Conservation (phyloP, 1,140 invertebrate genomes). For the Pseudomyrmex gracilis region DNA sequence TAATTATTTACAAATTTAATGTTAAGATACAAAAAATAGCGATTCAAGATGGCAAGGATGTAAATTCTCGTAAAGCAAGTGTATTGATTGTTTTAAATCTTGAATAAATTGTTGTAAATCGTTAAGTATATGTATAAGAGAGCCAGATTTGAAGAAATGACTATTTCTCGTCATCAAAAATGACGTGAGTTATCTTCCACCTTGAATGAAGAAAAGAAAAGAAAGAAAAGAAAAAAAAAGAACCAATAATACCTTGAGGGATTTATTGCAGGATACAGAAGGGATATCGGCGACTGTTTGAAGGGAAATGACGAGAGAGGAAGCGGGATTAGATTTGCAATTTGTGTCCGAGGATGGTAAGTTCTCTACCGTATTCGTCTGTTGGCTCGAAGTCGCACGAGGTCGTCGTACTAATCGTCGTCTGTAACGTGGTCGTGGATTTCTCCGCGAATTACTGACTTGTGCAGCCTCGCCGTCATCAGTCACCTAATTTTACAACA, state of each 20-base stretch:
- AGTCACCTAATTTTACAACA: conserved; percentile 62
- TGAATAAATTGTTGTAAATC: neutral
- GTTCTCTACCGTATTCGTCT: conserved; percentile 66
- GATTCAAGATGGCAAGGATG: neutral
- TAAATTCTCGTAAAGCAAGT: neutral
- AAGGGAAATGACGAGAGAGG: conserved; percentile 14
- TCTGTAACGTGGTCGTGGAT: conserved; percentile 71
- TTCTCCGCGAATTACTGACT: conserved; percentile 57
- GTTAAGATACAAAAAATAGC: conserved; percentile 13
- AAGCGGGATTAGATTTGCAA: conserved; percentile 49
- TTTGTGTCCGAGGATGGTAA: conserved; percentile 47
- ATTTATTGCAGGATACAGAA: conserved; percentile 62
- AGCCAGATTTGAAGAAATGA: neutral
- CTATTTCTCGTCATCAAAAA: neutral
- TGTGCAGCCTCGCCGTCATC: conserved; percentile 67
- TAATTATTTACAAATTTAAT: conserved; percentile 54
- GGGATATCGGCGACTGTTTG: conserved; percentile 56
- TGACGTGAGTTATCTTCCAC: neutral
- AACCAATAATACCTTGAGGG: conserved; percentile 63
- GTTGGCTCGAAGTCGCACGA: conserved; percentile 64
- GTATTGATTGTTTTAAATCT: neutral
- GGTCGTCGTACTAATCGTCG: conserved; percentile 68
- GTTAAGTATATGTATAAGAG: neutral
- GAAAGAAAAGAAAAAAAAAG: neutral
- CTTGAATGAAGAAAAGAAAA: neutral